Conservation (phyloP, 2,797 vertebrate species). For the Limnodromus scolopaceus region DNA sequence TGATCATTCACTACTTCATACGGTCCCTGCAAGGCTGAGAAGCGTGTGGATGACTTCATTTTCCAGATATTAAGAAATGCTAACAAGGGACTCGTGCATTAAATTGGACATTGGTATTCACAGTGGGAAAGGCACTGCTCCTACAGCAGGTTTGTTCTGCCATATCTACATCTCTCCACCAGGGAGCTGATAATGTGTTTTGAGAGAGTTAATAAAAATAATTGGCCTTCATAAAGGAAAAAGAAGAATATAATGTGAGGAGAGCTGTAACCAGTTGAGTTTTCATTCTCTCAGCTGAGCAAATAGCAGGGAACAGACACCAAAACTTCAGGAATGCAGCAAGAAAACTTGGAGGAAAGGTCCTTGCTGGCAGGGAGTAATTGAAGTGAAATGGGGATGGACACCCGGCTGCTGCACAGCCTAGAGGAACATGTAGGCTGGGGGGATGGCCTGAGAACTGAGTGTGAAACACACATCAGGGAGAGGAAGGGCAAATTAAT, state of each 20-base stretch:
- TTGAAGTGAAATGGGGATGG: accelerated
- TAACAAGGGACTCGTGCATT: not conserved
- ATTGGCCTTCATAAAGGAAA: constrained; percentile 1
- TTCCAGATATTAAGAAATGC: not conserved
- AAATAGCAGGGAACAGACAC: not conserved
- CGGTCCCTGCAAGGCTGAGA: not conserved
- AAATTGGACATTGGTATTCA: not conserved
- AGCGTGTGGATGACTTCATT: not conserved
- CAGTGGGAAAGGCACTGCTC: not conserved
- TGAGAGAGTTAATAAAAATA: constrained; percentile 36
- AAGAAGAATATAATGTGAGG: not conserved
- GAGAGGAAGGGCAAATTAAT: not conserved
- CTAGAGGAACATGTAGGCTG: not conserved
- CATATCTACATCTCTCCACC: not conserved
- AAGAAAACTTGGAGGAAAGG: accelerated
- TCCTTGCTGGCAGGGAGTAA: not conserved
- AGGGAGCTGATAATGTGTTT: not conserved
- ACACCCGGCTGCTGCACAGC: not conserved
- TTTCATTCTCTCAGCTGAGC: not conserved
- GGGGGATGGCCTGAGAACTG: not conserved
- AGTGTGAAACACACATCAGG: not conserved
- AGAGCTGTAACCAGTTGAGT: not conserved
- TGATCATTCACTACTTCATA: not conserved
- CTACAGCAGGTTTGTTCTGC: not conserved
- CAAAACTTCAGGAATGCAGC: not conserved